Evolutionary conservation across 2,113 vertebrate species (phyloP), one percentile per base, ranked within the genome.

Genomic region (Dasypus novemcinctus): DNA sequence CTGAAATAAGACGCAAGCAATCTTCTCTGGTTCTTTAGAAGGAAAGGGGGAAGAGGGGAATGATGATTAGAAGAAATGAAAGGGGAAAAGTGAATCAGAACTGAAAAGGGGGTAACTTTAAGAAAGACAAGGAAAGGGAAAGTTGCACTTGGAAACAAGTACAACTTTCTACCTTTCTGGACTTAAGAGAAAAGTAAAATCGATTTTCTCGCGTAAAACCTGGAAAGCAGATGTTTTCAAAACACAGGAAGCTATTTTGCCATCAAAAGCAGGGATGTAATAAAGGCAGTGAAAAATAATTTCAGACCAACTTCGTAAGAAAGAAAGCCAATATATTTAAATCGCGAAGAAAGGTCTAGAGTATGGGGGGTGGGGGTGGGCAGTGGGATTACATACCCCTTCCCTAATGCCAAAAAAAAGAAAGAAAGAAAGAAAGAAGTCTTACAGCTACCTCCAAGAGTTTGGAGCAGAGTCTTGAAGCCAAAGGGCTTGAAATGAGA

Each of bases 121-220:
- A 96, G 98, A 97, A 98, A 98, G 98, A 98, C 98, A 98, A 95
- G 94, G 91, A 96, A 97, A 95, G 96, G 96, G 94, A 97, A 98
- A 98, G 98, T 98, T 98, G 95, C 96, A 95, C 94, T 96, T 95
- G 96, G 95, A 97, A 93, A 91, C 91, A 92, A 97, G 96, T 97
- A 94, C 97, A 98, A 97, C 97, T 98, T 98, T 97, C 95, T 94
- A 96, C 96, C 95, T 95, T 94, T 92, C 95, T 96, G 90, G 95
- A 95, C 90, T 96, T 81, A 78, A 79, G 96, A 94, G 92, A 95
- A 96, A 97, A 97, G 95, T 98, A 97, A 96, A 97, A 97, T 97
- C 94, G 95, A 90, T 97, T 97, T 98, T 97, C 94, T 94, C 9
- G 33, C 90, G 95, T 95, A 96, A 97, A 97, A 95, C 97, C 97